Evolutionary conservation across 2,797 vertebrate species (phyloP), one percentile per base, ranked within the genome.

Genomic region (Syngnathus rostellatus): DNA sequence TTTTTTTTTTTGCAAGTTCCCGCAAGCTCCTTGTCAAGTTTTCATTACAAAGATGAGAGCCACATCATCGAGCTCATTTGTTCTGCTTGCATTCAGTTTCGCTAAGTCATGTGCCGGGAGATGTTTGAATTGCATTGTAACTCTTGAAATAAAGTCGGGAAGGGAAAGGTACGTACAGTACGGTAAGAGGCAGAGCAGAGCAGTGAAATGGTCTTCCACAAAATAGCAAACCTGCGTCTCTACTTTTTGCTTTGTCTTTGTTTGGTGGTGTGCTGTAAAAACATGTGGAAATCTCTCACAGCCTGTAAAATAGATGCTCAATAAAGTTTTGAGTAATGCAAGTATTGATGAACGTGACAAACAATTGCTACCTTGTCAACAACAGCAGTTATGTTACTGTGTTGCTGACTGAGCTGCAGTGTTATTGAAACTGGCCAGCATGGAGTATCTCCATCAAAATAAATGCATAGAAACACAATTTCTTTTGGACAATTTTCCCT

Each of bases 81-180:
- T 31, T 31, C 31, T 31, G 31, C 31, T 31, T 31, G 31, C 31
- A 31, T 31, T 31, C 31, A 31, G 31, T 31, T 31, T 31, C 31
- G 3, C 31, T 31, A 31, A 31, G 31, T 31, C 31, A n/a, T n/a
- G n/a, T n/a, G n/a, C n/a, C n/a, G n/a, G n/a, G n/a, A n/a, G n/a
- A n/a, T n/a, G n/a, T n/a, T 31, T 31, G 31, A 31, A 31, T 31
- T 31, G 31, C 31, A 31, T 31, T 31, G 31, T 31, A 41, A 41
- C 8, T 9, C n/a, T 54, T 50, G 6, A n/a, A 31, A 25, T 31
- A 6, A 57, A 75, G 87, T 91, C 90, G 88, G 11, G 11, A 41
- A 9, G 11, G 11, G 7, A 19, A 14, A 51, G 48, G 0, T 7
- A 51, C 8, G 19, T 8, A 9, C 6, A n/a, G 19, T 25, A 54